These are phyloP conservation scores for Callopanchax toddi DNA, from an alignment of 2,113 vertebrate genomes.

Conservation along the genomic window DNA sequence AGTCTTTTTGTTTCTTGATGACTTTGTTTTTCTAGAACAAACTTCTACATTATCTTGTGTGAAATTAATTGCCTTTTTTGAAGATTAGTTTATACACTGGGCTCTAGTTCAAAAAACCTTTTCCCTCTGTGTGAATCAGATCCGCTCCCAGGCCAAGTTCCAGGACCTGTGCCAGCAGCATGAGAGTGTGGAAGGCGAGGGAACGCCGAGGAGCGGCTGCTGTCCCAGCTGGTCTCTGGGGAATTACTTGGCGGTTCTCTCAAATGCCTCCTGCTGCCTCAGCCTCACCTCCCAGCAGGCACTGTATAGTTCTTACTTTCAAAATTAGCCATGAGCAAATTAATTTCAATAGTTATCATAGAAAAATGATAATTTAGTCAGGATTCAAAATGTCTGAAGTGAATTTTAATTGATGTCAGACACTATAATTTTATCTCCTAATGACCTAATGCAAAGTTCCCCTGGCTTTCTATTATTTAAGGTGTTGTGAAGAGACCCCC, in stretches of 20 bases:
- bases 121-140: slow-evolving; percentile 79
- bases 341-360: not conserved
- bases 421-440: too few species aligned
- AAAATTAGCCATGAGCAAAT: slow-evolving; percentile 2
- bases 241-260: slow-evolving; percentile 92
- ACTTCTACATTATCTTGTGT: not conserved
- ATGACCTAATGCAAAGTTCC: too few species aligned
- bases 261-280: slow-evolving; percentile 90
- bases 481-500: too few species aligned
- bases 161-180: slow-evolving; percentile 89
- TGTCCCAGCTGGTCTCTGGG: slow-evolving; percentile 98
- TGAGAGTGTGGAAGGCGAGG: slow-evolving; percentile 46
- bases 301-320: slow-evolving; percentile 7
- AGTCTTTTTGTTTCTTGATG: not conserved
- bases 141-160: slow-evolving; percentile 89
- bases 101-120: slow-evolving; percentile 32
- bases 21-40: slow-evolving; percentile 16
- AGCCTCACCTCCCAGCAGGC: slow-evolving; percentile 88
- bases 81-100: slow-evolving; percentile 19
- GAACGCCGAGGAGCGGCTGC: slow-evolving; percentile 79
- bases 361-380: too few species aligned
- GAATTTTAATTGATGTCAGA: too few species aligned
- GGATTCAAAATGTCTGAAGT: too few species aligned
- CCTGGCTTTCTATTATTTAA: too few species aligned
- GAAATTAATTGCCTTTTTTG: slow-evolving; percentile 9